Base-by-base conservation (phyloP, 1,140 invertebrate species). In the Trichonephila inaurata region DNA sequence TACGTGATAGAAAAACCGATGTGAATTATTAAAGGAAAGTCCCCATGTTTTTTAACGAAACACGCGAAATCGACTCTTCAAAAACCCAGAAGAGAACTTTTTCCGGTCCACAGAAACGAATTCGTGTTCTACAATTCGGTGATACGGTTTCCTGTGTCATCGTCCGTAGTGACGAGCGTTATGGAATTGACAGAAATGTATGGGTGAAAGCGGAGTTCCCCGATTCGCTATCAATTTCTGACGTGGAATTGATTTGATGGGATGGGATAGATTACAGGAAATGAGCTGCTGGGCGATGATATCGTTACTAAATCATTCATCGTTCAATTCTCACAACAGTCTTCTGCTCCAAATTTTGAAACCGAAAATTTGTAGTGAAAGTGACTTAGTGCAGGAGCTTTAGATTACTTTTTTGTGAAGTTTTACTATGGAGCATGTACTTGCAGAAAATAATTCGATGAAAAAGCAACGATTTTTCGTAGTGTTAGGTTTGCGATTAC, bases 221-320 rank as follows among this genome's bases (percentile, higher is more conserved):
- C 28, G 18, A 40, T 77, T 18, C 72, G 72, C 33, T 77, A 77
- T 77, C 72, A 77, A 77, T 77, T 77, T 16, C 72, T 77, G 72
- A 77, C 72, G 14, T 77, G 72, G 72, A 40, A 77, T 77, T 77
- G 72, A 77, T 77, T 77, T 77, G 72, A 77, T 77, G 72, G 72
- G 72, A 40, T 33, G 72, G 24, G 72, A 77, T 33, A 77, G 72
- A 77, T 77, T 77, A 77, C 72, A 33, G 72, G 72, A 77, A 77
- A 77, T 77, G 72, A 77, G 72, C 28, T 40, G 72, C 72, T 18
- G 28, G 72, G 14, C 3, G 28, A 33, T 33, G 72, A 77, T 77
- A 77, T 77, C 72, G 72, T 16, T 33, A 77, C 72, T 77, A 77
- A 77, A 77, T 77, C 72, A 77, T 77, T 40, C 28, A 16, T 40